Evolutionary conservation across 2,888 invertebrate genomes (phyloP), one percentile per base, ranked within the genome.

Genomic region (Agrotis segetum): DNA sequence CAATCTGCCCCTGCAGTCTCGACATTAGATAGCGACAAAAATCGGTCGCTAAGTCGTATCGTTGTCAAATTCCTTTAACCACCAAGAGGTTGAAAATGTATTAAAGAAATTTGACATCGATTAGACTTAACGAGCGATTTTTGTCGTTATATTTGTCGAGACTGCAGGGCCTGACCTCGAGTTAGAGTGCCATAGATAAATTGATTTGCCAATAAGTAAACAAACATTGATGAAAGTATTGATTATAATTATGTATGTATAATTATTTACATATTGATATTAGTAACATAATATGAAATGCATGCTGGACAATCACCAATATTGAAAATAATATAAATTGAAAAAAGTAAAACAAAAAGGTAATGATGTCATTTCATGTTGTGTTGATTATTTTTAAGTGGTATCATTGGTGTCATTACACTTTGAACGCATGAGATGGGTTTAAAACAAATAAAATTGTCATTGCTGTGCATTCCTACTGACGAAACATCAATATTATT

Each of bases 121-220:
- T n/a, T n/a, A n/a, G n/a, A n/a, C n/a, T n/a, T n/a, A n/a, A n/a
- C n/a, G n/a, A n/a, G n/a, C n/a, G n/a, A n/a, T n/a, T n/a, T n/a
- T n/a, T n/a, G n/a, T n/a, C n/a, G n/a, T n/a, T n/a, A n/a, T n/a
- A n/a, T n/a, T n/a, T n/a, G n/a, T n/a, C n/a, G n/a, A n/a, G n/a
- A n/a, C n/a, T n/a, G n/a, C n/a, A n/a, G n/a, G n/a, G n/a, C n/a
- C n/a, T 11, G 40, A 40, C 5, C 40, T 40, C 40, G 19, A 19
- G 40, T 46, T 19, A 52, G 58, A 72, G 46, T 40, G 58, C 19
- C 56, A 66, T 74, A 46, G 40, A 52, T 74, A n/a, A 52, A 67
- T 34, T 19, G 13, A 56, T 13, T 74, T 21, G 16, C 1, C 3
- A 44, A 44, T 14, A 24, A 14, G 9, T 34, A 7, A 17, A 14